Evolutionary conservation across 2,113 vertebrate genomes (phyloP), one percentile per base, ranked within the genome.

Genomic region (Larimichthys crocea): DNA sequence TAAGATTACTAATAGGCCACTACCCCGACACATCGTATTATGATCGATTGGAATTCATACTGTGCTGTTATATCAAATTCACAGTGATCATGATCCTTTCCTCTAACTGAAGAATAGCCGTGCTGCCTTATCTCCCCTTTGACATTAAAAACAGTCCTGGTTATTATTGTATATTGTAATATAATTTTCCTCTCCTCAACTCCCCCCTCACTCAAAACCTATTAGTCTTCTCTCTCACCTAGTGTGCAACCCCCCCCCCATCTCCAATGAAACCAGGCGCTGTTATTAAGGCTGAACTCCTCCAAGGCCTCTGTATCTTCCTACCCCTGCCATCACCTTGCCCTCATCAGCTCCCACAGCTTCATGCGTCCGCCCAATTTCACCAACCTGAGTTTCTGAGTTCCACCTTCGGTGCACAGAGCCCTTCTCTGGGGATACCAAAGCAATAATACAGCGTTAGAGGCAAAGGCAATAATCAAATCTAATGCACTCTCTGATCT

Each of bases 391-490:
- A 84, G 67, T 74, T 80, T 81, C 86, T 63, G 60, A 65, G 57
- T 83, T 82, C 77, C 76, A 84, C 82, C 79, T 86, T 74, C 24
- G 53, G 74, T 78, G 83, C 61, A 62, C 61, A 82, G 62, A 86
- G 71, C 42, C 46, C 75, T 79, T 85, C 92, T 89, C 92, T 60
- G 12, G 90, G 92, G 93, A 91, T 85, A 77, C 64, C 74, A 87
- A 91, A 93, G 92, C 93, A 95, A 94, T 94, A 94, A 93, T 73
- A 83, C 87, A 81, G 87, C 57, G 31, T 84, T 80, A 73, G 87
- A 92, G 91, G 92, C 92, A 88, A 93, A 93, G 82, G 80, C 85
- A 88, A 88, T 94, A 94, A 95, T 95, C 92, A 93, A 91, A 93
- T 93, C 89, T 90, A 90, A 91, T 86, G 89, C 84, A 73, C 86